Base-by-base conservation (phyloP, 2,888 invertebrate species). In the Chromoteleia sp. region DNA sequence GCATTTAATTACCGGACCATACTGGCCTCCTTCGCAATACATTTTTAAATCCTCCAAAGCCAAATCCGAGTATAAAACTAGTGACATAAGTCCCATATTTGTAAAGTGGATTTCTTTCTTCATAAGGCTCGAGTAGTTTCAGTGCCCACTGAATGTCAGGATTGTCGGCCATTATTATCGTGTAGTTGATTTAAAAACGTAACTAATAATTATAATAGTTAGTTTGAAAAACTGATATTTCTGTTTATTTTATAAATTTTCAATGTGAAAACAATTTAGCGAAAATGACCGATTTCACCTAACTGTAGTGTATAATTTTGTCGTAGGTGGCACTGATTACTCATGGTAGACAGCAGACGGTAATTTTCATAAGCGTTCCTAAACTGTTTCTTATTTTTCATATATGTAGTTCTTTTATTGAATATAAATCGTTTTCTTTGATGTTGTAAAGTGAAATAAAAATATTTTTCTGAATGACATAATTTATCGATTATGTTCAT, bases 121-220 rank as follows among this genome's bases (percentile, higher is more conserved):
- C 75, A 17, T 68, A 48, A 2, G 82, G 84, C 41, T 88, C 86
- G 1, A 91, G 85, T 29, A 91, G 59, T 48, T 91, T 86, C 0
- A 91, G 30, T 10, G 90, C 91, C 91, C 91, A 91, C 39, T 89
- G 83, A 73, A 87, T 83, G 33, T 87, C 86, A 25, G 84, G 81
- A 61, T 83, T 82, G 21, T 84, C 82, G 0, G 77, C 83, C 79
- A 82, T 82, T 29, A 48, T 65, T 29, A 12, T 0, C 15, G 0
- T 29, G 17, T 17, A 4, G 1, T 2, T 4, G 3, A 39, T 6
- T 39, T 39, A 12, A 12, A 2, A 12, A 1, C 1, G 6, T 12
- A n/a, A 4, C n/a, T 39, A 12, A 39, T 39, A 39, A 12, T 4
- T 12, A 12, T 39, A 8, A 4, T 1, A 10, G 7, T 12, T 5